These are phyloP conservation scores for Ditula angustiorana DNA, from an alignment of 2,888 invertebrate genomes.

Conservation along the genomic window DNA sequence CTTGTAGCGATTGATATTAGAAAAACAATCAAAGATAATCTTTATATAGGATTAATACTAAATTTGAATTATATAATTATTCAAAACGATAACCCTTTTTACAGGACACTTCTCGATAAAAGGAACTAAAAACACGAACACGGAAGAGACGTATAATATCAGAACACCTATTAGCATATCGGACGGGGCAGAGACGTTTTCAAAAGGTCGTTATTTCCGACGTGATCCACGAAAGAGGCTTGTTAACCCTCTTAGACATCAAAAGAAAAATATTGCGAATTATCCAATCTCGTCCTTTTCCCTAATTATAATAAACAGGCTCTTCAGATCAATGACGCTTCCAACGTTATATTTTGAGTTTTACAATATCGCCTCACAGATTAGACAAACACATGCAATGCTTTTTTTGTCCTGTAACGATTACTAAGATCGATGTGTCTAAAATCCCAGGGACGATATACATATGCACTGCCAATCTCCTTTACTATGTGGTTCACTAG, in stretches of 20 bases:
- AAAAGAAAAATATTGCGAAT: constrained; percentile 38
- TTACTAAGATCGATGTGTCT: too few species aligned
- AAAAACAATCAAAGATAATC: too few species aligned
- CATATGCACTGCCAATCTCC: too few species aligned
- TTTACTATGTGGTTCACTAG: too few species aligned
- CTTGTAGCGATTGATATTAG: too few species aligned
- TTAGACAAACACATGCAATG: too few species aligned
- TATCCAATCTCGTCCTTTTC: constrained; percentile 26
- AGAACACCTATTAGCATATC: constrained; percentile 30
- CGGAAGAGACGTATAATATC: constrained; percentile 7
- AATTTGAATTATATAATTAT: background rate
- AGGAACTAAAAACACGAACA: background rate
- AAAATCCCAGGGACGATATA: too few species aligned
- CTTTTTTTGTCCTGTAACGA: too few species aligned
- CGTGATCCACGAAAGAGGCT: constrained; percentile 28
- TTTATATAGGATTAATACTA: too few species aligned
- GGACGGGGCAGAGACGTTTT: constrained; percentile 13
- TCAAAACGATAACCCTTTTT: background rate
- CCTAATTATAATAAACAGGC: constrained; percentile 31
- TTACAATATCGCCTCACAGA: too few species aligned
- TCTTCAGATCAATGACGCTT: constrained; percentile 17
- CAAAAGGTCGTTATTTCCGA: constrained; percentile 34
- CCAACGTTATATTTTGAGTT: background rate
- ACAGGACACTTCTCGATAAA: background rate
- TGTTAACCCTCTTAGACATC: constrained; percentile 38